Conservation (phyloP, 2,113 vertebrate genomes). For the Maccullochella peelii region DNA sequence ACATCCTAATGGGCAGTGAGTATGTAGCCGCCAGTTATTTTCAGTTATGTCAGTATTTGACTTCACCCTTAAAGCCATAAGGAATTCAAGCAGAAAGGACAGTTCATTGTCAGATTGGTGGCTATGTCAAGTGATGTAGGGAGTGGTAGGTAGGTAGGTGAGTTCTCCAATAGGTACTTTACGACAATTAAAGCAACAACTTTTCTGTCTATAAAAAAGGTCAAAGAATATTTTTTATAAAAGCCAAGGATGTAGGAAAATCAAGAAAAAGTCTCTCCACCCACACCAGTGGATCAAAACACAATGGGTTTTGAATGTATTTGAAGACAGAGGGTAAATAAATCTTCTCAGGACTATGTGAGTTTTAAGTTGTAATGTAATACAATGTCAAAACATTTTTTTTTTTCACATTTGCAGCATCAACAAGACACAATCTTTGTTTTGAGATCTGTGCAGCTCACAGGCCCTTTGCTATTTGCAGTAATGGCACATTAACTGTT, state of each 20-base stretch:
- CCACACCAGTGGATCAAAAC: slow-evolving; percentile 6
- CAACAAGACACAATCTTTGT: neutral
- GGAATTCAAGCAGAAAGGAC: slow-evolving; percentile 20
- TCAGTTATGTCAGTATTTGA: slow-evolving; percentile 64
- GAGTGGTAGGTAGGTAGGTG: neutral
- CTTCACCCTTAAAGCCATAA: slow-evolving; percentile 69
- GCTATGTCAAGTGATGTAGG: slow-evolving; percentile 18
- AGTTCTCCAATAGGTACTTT: slow-evolving; percentile 8
- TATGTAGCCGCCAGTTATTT: slow-evolving; percentile 64
- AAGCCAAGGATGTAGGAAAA: slow-evolving; percentile 21
- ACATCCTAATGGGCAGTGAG: slow-evolving; percentile 50
- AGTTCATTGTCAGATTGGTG: slow-evolving; percentile 36
- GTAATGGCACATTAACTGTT: slow-evolving; percentile 16
- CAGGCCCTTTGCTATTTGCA: slow-evolving; percentile 28
- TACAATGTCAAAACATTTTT: slow-evolving; percentile 13
- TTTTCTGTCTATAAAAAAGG: slow-evolving; percentile 11
- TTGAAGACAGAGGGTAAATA: slow-evolving; percentile 19
- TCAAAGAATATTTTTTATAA: slow-evolving; percentile 31
- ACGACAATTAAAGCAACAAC: slow-evolving; percentile 4
- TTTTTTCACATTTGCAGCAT: slow-evolving; percentile 41
- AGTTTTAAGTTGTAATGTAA: slow-evolving; percentile 26
- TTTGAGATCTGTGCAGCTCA: slow-evolving; percentile 17
- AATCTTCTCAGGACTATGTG: slow-evolving; percentile 64
- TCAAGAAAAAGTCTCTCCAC: neutral
- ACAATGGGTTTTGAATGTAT: slow-evolving; percentile 12